Conservation (phyloP, 2,797 vertebrate species). For the Monodelphis domestica region DNA sequence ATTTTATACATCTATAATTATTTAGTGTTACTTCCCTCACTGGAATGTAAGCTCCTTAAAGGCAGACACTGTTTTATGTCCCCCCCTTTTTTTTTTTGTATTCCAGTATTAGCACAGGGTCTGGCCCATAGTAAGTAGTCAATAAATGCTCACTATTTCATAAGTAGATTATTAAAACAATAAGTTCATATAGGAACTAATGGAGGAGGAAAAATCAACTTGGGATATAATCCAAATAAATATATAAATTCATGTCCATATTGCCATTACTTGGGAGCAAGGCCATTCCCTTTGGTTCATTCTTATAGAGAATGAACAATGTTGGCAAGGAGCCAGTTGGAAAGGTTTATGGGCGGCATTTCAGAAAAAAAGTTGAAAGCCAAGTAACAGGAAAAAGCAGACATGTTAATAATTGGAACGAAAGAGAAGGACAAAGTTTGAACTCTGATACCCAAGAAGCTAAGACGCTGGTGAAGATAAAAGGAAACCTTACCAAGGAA, state of each 20-base stretch:
- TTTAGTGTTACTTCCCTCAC: not conserved
- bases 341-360: constrained; percentile 52
- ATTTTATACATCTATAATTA: no score
- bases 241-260: not conserved
- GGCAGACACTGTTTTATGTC: not conserved
- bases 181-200: not conserved
- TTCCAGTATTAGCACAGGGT: not conserved
- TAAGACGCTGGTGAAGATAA: not conserved
- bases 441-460: constrained; percentile 14
- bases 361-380: constrained; percentile 57
- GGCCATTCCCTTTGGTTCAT: not conserved
- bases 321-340: constrained; percentile 60
- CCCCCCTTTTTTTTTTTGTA: not conserved
- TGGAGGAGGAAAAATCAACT: not conserved
- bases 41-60: not conserved
- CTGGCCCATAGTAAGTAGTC: not conserved
- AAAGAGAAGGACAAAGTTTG: constrained; percentile 32
- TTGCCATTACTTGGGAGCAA: not conserved
- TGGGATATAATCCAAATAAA: not conserved
- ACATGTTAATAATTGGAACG: not conserved
- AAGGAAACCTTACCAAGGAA: constrained; percentile 33
- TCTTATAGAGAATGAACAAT: constrained; percentile 2
- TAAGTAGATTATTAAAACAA: constrained; percentile 55
- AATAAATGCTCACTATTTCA: not conserved
- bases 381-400: not conserved